Evolutionary conservation across 2,888 invertebrate species (phyloP), one percentile per base, ranked within the genome.

Genomic region (Imbricaverruca yamaguchii): DNA sequence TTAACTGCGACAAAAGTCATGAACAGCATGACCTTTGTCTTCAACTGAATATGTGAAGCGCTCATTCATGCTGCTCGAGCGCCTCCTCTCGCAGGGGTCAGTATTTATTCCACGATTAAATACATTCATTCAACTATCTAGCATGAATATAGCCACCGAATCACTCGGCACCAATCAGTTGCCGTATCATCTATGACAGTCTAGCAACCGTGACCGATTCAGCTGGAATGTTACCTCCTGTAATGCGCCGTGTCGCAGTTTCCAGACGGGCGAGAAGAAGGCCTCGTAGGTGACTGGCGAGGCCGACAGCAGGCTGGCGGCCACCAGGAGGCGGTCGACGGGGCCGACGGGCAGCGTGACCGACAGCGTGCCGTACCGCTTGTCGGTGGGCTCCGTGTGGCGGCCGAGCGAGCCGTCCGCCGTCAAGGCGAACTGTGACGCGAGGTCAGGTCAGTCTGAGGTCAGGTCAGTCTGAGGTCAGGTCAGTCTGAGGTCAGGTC

Each of bases 301-400:
- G 9, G 74, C 23, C 9, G 55, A 23, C 6, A 55, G 74, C 74
- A 74, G 18, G 10, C 74, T 74, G 18, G 74, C 74, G 53, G 74
- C 74, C 74, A 74, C 74, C 4, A 21, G 21, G 53, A 74, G 53
- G 21, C 23, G 74, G 8, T 53, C 11, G 18, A 74, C 55, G 10
- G 53, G 53, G 0, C 74, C 74, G 18, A 1, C 55, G 4, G 74
- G 74, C 21, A 74, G 74, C 21, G 74, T 74, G 4, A 74, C 7
- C 18, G 74, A 39, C 21, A 74, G 11, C 1, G 74, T 74, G 74
- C 74, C 74, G 74, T 74, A 74, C 21, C 74, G 74, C 55, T 74
- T 74, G 74, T 74, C 74, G 55, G 53, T 9, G 74, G 55, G 39
- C 15, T 39, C 15, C 3, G 39, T 53, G 67, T 13, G 13, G 61